Percentiles rank a stretch among this genome's conserved stretches.
These are phyloP conservation scores for Paratrypauchen microcephalus DNA, from an alignment of 2,797 vertebrate species.

Conservation along the genomic window DNA sequence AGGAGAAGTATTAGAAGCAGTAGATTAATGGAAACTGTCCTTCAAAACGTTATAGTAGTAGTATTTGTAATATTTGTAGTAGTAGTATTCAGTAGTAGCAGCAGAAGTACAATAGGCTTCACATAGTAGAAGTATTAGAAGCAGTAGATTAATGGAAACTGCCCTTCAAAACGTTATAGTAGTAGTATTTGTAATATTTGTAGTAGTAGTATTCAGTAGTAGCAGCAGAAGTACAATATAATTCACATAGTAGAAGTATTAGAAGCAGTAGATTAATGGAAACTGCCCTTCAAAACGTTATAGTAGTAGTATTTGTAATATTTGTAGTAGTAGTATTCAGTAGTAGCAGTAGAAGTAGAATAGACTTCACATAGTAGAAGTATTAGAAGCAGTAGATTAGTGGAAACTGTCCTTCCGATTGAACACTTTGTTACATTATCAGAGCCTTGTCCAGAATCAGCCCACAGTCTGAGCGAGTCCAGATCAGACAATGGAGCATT, in stretches of 20 bases:
- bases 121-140: background rate
- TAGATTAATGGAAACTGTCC: background rate
- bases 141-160: no score
- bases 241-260: background rate
- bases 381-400: background rate
- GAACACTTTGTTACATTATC: conserved; percentile 14
- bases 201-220: no score
- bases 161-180: no score
- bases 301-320: no score
- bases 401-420: background rate
- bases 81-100: background rate
- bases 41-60: background rate
- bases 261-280: background rate
- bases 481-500: conserved; percentile 26
- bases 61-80: no score
- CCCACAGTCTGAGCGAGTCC: conserved; percentile 11
- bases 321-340: no score
- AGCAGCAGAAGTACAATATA: no score
- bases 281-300: background rate
- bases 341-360: no score
- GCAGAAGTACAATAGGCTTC: no score
- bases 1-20: no score
- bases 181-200: no score
- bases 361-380: background rate
- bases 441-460: background rate